Conservation (phyloP, 2,113 vertebrate species). For the Crotalus horridus region DNA sequence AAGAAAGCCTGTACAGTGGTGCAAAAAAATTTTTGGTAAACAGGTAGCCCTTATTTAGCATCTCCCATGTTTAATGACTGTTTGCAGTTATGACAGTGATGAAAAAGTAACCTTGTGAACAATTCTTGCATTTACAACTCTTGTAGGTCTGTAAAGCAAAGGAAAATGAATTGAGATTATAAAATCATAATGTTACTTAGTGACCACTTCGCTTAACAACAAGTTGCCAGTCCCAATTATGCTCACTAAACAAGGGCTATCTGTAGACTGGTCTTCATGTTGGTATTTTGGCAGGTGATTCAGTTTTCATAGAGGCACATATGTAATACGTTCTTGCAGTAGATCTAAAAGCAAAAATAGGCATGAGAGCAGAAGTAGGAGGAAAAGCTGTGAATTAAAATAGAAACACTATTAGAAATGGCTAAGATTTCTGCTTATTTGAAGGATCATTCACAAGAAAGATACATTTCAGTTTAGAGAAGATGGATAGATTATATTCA, state of each 20-base stretch:
- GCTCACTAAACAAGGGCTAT: background rate
- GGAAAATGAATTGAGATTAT: background rate
- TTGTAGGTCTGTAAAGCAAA: background rate
- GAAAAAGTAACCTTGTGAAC: background rate
- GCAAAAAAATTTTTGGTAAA: background rate
- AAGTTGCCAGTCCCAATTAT: background rate
- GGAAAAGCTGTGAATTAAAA: background rate
- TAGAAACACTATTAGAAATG: background rate
- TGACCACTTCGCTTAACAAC: background rate
- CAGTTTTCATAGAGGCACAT: background rate
- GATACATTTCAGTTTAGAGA: too few relatives aligned
- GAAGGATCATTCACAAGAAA: too few relatives aligned
- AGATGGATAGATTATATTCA: too few relatives aligned
- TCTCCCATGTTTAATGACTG: background rate
- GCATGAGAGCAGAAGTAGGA: background rate
- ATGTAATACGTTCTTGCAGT: background rate
- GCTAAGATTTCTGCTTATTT: too few relatives aligned
- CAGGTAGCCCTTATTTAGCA: background rate
- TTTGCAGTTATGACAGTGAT: background rate
- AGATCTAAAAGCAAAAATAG: background rate
- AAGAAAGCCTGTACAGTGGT: background rate
- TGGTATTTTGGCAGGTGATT: background rate
- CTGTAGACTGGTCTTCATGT: background rate
- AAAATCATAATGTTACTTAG: background rate
- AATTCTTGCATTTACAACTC: background rate